A percentile compares a stretch with the other conserved stretches of the same genome.
Evolutionary conservation across 2,888 invertebrate species (phyloP).

Genomic region (Eristalis intricaria): DNA sequence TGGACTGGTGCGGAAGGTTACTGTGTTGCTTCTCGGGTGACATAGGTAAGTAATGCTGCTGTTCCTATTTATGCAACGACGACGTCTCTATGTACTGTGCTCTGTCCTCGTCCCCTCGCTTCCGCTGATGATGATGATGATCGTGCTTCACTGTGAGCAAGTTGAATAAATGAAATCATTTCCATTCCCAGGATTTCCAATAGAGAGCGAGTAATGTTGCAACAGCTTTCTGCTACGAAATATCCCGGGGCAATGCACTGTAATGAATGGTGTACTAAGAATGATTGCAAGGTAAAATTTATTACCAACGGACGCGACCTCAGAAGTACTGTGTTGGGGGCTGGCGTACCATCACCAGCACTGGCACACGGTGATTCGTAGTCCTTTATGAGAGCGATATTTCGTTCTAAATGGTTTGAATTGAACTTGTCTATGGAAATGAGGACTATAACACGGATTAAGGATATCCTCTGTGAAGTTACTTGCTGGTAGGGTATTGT

Average conservation of each 20-base stretch:
- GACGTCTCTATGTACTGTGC: not conserved
- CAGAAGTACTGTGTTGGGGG: not conserved
- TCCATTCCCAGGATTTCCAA: conserved; percentile 64
- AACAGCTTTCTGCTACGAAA: conserved; percentile 61
- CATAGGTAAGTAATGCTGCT: conserved; percentile 60
- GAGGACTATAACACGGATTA: not conserved
- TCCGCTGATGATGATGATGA: conserved; percentile 35
- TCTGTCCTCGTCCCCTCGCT: conserved; percentile 7
- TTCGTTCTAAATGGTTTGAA: not conserved
- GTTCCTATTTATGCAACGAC: conserved; percentile 48
- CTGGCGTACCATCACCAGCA: not conserved
- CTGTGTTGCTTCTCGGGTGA: conserved; percentile 26
- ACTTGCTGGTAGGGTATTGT: not conserved
- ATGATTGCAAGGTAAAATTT: conserved; percentile 62
- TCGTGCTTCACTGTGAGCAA: conserved; percentile 28
- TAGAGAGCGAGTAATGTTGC: conserved; percentile 63
- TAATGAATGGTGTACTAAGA: conserved; percentile 65
- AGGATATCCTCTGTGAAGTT: not conserved
- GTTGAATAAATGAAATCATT: conserved; percentile 68
- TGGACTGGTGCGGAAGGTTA: conserved; percentile 28
- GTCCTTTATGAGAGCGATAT: conserved; percentile 5
- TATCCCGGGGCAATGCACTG: conserved; percentile 62
- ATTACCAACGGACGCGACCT: conserved; percentile 19
- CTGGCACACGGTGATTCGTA: not conserved
- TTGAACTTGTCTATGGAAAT: conserved; percentile 3